These are phyloP conservation scores for Amyelois transitella DNA, from an alignment of 1,140 invertebrate species.

Conservation along the genomic window DNA sequence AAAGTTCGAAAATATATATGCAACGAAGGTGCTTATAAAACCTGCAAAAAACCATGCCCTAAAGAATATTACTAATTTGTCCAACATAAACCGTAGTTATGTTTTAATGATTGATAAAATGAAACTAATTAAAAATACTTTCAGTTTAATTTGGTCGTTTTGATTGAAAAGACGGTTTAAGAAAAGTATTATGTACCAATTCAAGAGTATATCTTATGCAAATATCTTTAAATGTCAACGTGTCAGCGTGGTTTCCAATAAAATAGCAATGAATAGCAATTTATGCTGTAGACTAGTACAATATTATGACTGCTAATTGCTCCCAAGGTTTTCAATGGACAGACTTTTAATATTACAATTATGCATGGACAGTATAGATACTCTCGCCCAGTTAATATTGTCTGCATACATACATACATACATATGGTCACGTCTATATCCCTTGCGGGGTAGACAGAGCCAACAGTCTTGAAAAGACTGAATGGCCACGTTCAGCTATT, in stretches of 20 bases:
- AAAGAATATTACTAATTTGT: constrained; percentile 49
- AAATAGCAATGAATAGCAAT: background rate
- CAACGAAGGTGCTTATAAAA: constrained; percentile 53
- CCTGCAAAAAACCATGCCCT: constrained; percentile 57
- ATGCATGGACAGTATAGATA: background rate
- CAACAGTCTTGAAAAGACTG: no score
- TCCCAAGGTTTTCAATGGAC: background rate
- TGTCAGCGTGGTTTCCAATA: background rate
- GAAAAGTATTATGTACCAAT: no score
- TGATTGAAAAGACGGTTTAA: no score
- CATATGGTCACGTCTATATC: no score
- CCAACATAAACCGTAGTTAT: background rate
- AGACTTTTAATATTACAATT: background rate
- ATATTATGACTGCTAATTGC: background rate
- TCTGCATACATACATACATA: no score
- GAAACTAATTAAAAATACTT: no score
- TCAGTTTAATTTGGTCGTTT: background rate
- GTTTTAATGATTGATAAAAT: background rate
- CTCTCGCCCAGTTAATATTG: background rate
- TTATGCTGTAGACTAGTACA: background rate
- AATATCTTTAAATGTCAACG: background rate
- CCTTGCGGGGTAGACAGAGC: no score
- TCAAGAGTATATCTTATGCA: background rate
- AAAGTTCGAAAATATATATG: constrained; percentile 53
- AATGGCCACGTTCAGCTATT: no score